phyloP scores from a whole-genome alignment of 1,140 invertebrate genomes.

The Rhizoglyphus robini region DNA sequence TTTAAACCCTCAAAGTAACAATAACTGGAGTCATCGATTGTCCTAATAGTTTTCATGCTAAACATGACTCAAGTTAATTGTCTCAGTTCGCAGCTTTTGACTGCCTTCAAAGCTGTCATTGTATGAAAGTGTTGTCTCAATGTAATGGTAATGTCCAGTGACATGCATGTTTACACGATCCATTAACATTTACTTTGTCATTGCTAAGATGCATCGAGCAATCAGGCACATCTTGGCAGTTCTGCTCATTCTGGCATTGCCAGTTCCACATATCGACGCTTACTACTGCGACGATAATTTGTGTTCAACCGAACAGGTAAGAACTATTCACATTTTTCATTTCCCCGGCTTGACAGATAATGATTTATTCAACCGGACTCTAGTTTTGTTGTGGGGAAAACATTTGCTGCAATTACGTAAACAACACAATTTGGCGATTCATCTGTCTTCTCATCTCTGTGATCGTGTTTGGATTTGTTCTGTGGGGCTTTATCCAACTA shows the following conservation, averaged over 20 bases:
- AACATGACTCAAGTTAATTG: too few relatives aligned
- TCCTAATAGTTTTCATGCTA: too few relatives aligned
- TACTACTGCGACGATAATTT: conserved; percentile 9
- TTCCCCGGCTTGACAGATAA: not conserved
- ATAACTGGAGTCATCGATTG: too few relatives aligned
- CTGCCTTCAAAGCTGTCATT: too few relatives aligned
- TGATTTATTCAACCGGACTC: not conserved
- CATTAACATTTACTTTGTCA: too few relatives aligned
- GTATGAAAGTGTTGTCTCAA: too few relatives aligned
- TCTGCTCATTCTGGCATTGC: not conserved
- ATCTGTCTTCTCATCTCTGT: conserved; percentile 10
- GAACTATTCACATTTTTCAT: not conserved
- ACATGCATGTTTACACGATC: too few relatives aligned
- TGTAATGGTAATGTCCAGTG: too few relatives aligned
- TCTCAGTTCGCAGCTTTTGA: too few relatives aligned
- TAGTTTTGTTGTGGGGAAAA: conserved; percentile 14
- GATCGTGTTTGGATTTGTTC: not conserved
- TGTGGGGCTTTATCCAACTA: conserved; percentile 1
- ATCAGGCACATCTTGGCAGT: too few relatives aligned
- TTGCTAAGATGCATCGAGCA: too few relatives aligned
- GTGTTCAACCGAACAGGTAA: conserved; percentile 7
- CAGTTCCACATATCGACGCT: not conserved
- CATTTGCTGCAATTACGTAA: conserved; percentile 10
- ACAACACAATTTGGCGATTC: conserved; percentile 8
- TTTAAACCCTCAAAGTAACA: too few relatives aligned